These are phyloP conservation scores for Neotragus moschatus DNA, from an alignment of 2,113 vertebrate genomes.

Conservation along the genomic window DNA sequence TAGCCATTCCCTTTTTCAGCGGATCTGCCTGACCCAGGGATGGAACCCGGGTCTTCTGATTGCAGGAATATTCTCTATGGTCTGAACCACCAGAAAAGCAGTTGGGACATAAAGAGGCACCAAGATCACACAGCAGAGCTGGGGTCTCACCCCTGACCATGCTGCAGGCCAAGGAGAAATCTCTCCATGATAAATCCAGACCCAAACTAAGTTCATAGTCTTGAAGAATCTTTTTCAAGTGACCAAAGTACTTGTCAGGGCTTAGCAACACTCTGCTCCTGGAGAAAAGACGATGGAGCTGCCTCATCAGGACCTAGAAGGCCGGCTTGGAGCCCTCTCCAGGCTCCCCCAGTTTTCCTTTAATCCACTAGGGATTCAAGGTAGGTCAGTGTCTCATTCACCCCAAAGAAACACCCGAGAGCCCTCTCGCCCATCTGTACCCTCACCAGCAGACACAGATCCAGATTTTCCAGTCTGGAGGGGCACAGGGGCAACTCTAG, in stretches of 20 bases:
- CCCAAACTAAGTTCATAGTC: neutral
- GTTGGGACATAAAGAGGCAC: neutral
- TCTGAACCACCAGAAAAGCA: neutral
- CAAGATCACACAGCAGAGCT: neutral
- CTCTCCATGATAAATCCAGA: neutral
- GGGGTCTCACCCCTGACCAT: neutral
- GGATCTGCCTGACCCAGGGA: neutral
- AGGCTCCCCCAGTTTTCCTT: neutral
- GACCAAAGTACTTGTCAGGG: neutral
- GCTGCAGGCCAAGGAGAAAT: neutral
- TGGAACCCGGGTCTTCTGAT: neutral
- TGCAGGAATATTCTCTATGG: neutral
- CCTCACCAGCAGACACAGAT: neutral
- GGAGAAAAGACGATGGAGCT: neutral
- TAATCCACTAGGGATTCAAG: too few species aligned
- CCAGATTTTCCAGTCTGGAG: neutral
- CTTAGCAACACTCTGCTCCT: neutral
- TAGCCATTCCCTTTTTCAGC: neutral
- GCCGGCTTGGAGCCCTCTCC: neutral
- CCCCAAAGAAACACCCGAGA: neutral
- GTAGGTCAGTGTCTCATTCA: neutral
- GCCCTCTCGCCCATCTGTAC: neutral
- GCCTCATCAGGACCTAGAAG: too few species aligned
- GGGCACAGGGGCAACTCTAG: rapidly evolving
- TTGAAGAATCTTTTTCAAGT: neutral